Conservation (phyloP, 2,113 vertebrate species). For the Bettongia penicillata region DNA sequence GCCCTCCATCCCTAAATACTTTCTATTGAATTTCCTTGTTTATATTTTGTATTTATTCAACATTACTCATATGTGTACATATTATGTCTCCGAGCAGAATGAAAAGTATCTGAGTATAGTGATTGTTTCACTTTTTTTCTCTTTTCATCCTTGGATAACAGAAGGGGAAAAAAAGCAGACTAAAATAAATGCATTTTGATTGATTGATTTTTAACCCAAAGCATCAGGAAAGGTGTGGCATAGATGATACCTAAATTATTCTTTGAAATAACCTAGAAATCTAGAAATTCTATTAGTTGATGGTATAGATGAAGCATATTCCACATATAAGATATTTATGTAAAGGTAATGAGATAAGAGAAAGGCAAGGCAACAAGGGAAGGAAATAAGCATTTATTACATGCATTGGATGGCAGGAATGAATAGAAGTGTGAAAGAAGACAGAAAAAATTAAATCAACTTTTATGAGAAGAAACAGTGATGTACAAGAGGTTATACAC, state of each 20-base stretch:
- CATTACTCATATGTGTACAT: neutral
- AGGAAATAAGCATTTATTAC: too few relatives aligned
- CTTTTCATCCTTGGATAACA: neutral
- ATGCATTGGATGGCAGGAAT: neutral
- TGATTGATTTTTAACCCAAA: neutral
- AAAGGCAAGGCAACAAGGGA: neutral
- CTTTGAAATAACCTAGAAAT: neutral
- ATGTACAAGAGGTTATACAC: neutral
- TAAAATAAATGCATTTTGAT: neutral
- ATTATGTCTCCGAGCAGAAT: neutral
- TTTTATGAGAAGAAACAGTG: neutral
- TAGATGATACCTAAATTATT: neutral
- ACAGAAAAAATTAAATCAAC: neutral
- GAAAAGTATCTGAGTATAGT: neutral
- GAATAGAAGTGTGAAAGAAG: neutral
- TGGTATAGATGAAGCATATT: neutral
- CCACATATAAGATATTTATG: neutral
- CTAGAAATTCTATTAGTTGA: neutral
- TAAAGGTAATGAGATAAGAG: neutral
- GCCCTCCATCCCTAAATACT: neutral
- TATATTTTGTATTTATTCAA: too few relatives aligned
- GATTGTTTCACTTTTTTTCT: neutral
- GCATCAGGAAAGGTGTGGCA: neutral
- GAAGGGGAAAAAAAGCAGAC: neutral
- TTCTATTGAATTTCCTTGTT: neutral